phyloP scores from a whole-genome alignment of 2,888 invertebrate species.

The Euproctis similis region DNA sequence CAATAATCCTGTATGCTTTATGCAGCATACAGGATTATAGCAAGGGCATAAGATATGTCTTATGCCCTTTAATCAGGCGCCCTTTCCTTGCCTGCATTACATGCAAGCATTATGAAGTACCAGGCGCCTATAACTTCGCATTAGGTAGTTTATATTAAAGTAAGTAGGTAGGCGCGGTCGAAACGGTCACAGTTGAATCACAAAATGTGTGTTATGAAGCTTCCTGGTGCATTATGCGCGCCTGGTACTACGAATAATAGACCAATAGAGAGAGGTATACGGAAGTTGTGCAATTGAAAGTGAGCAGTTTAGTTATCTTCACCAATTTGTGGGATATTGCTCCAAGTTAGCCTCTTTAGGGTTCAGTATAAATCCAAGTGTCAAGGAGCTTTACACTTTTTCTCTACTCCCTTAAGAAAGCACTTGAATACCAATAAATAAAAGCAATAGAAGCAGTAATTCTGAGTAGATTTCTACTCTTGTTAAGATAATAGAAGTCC shows the following conservation, averaged over 20 bases:
- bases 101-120: slow-evolving; percentile 18
- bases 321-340: no score
- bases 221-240: slow-evolving; percentile 25
- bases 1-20: no score
- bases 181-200: slow-evolving; percentile 32
- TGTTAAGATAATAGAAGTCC: no score
- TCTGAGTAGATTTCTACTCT: no score
- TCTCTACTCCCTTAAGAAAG: no score
- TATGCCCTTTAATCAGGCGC: slow-evolving; percentile 21
- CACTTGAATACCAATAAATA: no score
- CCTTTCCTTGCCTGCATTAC: slow-evolving; percentile 20
- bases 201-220: slow-evolving; percentile 23
- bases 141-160: slow-evolving; percentile 20
- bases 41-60: no score
- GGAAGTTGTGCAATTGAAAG: slow-evolving; percentile 20
- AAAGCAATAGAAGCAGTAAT: no score
- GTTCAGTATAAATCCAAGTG: no score
- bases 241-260: slow-evolving; percentile 18
- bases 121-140: slow-evolving; percentile 20
- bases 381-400: no score
- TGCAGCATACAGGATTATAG: no score
- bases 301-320: neutral
- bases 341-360: no score
- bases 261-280: slow-evolving; percentile 18
- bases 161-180: slow-evolving; percentile 18